Evolutionary conservation across 2,113 vertebrate genomes (phyloP).

Genomic region (chimpanzee (Pan troglodytes)): DNA sequence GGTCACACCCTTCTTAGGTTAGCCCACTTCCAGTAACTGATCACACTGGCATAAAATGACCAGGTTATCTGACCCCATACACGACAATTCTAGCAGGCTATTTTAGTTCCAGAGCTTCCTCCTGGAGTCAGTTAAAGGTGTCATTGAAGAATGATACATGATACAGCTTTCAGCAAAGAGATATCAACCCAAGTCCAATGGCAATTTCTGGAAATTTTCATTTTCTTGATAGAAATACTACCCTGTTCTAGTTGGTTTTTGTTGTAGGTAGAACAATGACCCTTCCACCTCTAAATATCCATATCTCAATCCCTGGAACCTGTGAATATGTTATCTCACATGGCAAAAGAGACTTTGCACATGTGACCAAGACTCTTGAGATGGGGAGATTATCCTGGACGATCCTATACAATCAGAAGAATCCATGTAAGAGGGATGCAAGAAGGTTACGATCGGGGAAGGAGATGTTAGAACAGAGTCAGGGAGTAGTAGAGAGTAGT

Average conservation of each 20-base stretch:
- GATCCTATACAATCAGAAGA: not conserved
- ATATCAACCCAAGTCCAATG: not conserved
- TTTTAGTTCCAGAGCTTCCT: not conserved
- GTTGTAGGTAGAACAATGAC: not conserved
- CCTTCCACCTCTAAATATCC: not conserved
- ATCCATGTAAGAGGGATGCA: too few species aligned
- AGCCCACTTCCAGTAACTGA: not conserved
- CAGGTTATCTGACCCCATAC: not conserved
- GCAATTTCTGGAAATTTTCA: not conserved
- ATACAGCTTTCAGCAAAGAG: not conserved
- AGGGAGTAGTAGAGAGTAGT: not conserved
- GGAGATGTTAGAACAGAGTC: not conserved
- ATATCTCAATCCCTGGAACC: not conserved
- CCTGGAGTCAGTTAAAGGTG: not conserved
- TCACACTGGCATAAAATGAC: not conserved
- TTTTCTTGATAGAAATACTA: conserved; percentile 8
- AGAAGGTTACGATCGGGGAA: not conserved
- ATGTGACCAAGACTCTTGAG: not conserved
- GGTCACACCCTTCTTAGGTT: not conserved
- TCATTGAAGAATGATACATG: not conserved
- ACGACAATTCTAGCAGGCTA: not conserved
- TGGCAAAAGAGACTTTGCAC: not conserved
- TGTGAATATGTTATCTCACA: not conserved
- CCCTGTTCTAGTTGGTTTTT: not conserved
- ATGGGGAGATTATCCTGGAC: too few species aligned